Percentiles rank a stretch among this genome's conserved stretches.
These are phyloP conservation scores for Alcedo atthis DNA, from an alignment of 2,797 vertebrate species.

Conservation along the genomic window DNA sequence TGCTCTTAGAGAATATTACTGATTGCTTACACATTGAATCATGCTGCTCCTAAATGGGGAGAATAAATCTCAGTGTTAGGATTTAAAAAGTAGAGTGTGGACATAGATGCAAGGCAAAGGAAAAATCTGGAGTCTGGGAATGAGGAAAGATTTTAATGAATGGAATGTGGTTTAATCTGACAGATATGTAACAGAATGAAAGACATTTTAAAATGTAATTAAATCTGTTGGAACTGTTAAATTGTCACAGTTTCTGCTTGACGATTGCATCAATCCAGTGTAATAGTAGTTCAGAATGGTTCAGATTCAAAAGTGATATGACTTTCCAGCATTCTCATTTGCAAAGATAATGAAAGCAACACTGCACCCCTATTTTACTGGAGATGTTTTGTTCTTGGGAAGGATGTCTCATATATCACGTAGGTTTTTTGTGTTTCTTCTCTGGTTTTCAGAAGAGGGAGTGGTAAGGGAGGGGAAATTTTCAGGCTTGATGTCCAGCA, in stretches of 20 bases:
- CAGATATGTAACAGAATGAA: neutral
- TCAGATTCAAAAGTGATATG: neutral
- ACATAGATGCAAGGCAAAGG: neutral
- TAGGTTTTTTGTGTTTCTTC: neutral
- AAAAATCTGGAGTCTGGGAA: neutral
- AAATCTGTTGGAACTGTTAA: neutral
- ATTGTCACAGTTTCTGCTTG: neutral
- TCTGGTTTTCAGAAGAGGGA: neutral
- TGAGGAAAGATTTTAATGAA: neutral
- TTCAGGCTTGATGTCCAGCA: neutral
- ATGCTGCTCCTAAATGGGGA: neutral
- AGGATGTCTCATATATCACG: neutral
- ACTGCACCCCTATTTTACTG: neutral
- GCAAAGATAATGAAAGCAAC: neutral
- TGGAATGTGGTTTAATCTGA: neutral
- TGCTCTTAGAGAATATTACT: neutral
- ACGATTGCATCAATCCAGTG: neutral
- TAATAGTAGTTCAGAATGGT: neutral
- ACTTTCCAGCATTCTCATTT: neutral
- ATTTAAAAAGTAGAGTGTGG: neutral
- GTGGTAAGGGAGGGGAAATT: neutral
- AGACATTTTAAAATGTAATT: neutral
- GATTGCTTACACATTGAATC: neutral
- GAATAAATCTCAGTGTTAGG: neutral
- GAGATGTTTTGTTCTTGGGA: neutral